Percentiles rank a stretch among this genome's conserved stretches.
phyloP scores from a whole-genome alignment of 2,113 vertebrate species.

The Micronycteris hirsuta region DNA sequence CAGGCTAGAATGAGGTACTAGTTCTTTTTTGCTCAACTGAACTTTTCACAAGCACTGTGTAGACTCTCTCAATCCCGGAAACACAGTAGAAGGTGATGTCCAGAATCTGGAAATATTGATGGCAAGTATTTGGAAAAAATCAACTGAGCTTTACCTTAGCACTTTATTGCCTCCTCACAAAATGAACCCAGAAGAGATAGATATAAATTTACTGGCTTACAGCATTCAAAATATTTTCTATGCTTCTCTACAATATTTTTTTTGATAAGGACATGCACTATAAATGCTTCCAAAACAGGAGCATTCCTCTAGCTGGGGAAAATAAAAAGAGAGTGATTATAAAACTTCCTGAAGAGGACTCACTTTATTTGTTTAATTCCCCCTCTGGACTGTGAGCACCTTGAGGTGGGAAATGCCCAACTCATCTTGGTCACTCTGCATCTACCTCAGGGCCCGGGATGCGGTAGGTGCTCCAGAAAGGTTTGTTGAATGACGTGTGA shows the following conservation, averaged over 20 bases:
- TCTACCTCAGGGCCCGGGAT: neutral
- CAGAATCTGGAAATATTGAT: neutral
- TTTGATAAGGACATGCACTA: neutral
- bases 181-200: neutral
- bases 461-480: neutral
- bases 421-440: neutral
- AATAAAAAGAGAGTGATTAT: neutral
- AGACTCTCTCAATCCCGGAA: neutral
- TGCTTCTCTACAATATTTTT: neutral
- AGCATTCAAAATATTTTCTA: neutral
- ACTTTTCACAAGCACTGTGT: neutral
- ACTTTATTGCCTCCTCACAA: constrained; percentile 38
- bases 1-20: neutral
- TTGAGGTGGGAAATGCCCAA: neutral
- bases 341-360: neutral
- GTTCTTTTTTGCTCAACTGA: neutral
- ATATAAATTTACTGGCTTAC: neutral
- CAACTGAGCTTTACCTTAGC: neutral
- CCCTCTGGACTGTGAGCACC: neutral
- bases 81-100: neutral
- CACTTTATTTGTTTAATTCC: neutral
- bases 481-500: neutral
- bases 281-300: neutral
- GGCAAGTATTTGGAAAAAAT: constrained; percentile 19
- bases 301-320: neutral